Evolutionary conservation across 2,113 vertebrate genomes (phyloP), one percentile per base, ranked within the genome.

Genomic region (Cynocephalus volans): DNA sequence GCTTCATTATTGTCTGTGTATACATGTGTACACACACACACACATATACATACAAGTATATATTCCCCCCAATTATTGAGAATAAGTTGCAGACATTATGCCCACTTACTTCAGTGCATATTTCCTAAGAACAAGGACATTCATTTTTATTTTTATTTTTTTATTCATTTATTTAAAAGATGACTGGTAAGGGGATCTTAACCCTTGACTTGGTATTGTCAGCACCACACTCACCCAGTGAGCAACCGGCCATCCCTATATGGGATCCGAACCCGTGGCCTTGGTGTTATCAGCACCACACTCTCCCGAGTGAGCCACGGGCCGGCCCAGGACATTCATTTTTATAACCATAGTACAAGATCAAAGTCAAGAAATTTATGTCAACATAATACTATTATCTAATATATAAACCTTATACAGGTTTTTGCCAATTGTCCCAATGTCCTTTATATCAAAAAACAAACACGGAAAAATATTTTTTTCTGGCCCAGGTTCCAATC

Each of bases 101-200:
- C 48, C 65, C 41, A 67, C 17, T 92, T 64, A 82, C 8, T 41
- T 52, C 24, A 60, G 31, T 56, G 26, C 24, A 7, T 67, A 64
- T 86, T 65, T 85, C 31, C 45, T 70, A 86, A 96, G 24, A 80
- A 72, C 45, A 89, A 65, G 24, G 48, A 88, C 48, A 80, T 77
- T 95, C 48, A 77, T 65, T 93, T 79, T 73, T 50, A 93, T 41
- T n/a, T n/a, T n/a, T n/a, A n/a, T n/a, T n/a, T n/a, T n/a, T n/a
- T n/a, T n/a, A n/a, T n/a, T n/a, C n/a, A n/a, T n/a, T n/a, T n/a
- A n/a, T n/a, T n/a, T n/a, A n/a, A n/a, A n/a, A n/a, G n/a, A n/a
- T n/a, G n/a, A n/a, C n/a, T n/a, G n/a, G n/a, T n/a, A n/a, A n/a
- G n/a, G n/a, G n/a, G n/a, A n/a, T n/a, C n/a, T n/a, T n/a, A n/a